Percentiles rank a stretch among this genome's conserved stretches.
phyloP scores from a whole-genome alignment of 2,113 vertebrate species.

The Bubalus kerabau region DNA sequence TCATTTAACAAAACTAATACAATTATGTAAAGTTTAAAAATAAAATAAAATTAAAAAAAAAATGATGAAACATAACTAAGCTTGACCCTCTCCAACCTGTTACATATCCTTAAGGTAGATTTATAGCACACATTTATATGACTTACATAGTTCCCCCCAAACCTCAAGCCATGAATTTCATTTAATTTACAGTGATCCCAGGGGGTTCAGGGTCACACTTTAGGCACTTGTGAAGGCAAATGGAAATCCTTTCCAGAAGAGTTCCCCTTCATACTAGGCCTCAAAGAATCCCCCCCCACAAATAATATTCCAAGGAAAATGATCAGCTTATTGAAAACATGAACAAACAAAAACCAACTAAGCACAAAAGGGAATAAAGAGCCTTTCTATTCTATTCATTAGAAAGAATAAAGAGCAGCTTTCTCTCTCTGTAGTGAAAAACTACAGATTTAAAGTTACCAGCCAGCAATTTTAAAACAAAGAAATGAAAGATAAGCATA shows the following conservation, averaged over 20 bases:
- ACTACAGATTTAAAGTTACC: background rate
- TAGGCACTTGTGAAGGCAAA: constrained; percentile 28
- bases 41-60: background rate
- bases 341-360: background rate
- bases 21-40: no score
- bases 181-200: constrained; percentile 44
- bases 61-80: constrained; percentile 27
- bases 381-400: background rate
- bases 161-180: constrained; percentile 46
- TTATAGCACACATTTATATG: constrained; percentile 24
- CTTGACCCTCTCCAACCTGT: background rate
- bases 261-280: background rate
- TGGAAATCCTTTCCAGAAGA: constrained; percentile 29
- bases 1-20: background rate
- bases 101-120: constrained; percentile 5
- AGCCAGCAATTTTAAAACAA: background rate
- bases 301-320: constrained; percentile 35
- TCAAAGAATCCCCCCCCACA: background rate
- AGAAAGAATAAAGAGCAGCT: background rate
- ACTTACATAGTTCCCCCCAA: background rate
- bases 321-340: background rate
- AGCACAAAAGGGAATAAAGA: background rate
- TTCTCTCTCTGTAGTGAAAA: background rate
- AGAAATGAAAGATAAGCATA: background rate
- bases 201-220: background rate